These are phyloP conservation scores for Galerucella calmariensis DNA, from an alignment of 2,888 invertebrate genomes.

Conservation along the genomic window DNA sequence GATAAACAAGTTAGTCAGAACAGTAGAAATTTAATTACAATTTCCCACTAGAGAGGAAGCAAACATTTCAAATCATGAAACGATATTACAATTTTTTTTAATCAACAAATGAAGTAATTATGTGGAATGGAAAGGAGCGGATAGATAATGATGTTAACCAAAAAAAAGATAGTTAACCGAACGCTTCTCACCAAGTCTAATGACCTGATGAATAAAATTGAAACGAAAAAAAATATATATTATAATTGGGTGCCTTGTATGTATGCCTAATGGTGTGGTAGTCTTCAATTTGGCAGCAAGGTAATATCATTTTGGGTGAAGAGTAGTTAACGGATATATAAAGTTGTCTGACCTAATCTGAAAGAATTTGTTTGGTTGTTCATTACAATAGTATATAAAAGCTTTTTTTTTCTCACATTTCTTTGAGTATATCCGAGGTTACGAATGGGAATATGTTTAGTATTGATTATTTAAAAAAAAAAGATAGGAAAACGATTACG, in stretches of 20 bases:
- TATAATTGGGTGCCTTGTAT: background rate
- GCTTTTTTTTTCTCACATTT: background rate
- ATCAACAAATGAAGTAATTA: background rate
- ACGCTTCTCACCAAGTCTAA: background rate
- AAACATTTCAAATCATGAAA: background rate
- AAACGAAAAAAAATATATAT: background rate
- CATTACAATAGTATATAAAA: background rate
- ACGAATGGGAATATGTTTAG: background rate
- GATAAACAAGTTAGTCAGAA: background rate
- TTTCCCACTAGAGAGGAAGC: background rate
- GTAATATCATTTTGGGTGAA: background rate
- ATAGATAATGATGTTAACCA: background rate
- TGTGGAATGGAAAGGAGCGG: background rate
- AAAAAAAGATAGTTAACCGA: background rate
- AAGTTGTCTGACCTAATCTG: conserved; percentile 1
- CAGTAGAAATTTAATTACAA: conserved; percentile 11
- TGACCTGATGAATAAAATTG: background rate
- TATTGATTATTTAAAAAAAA: too few species aligned
- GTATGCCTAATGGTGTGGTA: background rate
- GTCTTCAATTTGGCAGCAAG: background rate
- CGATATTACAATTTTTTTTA: background rate
- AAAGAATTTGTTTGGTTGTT: background rate
- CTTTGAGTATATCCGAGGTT: background rate
- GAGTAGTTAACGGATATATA: background rate
- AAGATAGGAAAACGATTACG: too few species aligned